Base-by-base conservation (phyloP, 2,113 vertebrate genomes). In the Scomber colias region DNA sequence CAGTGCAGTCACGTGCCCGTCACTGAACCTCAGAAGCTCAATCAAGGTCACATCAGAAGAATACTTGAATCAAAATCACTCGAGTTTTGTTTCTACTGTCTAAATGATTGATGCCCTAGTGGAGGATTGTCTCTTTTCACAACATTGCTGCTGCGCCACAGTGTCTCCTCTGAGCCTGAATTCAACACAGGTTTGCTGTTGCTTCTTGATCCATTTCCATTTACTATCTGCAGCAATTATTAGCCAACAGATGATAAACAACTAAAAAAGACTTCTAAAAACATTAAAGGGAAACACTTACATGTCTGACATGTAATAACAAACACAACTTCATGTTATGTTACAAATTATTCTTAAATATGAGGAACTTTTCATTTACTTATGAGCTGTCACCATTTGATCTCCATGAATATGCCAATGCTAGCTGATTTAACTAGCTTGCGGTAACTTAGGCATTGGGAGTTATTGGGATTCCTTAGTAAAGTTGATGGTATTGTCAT, bases 211-310 rank as follows among this genome's bases (percentile, higher is more conserved):
- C 16, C 3, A 13, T 12, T 51, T n/a, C 24, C 11, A 66, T 48
- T 65, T 31, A 27, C 15, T 40, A 62, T 8, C 19, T 74, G 72
- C 56, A 77, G 68, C 68, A 45, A 46, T 45, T 40, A 69, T 15
- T 40, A 30, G 40, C 11, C 15, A 17, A 49, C 62, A 63, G 27
- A 40, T 40, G 35, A 40, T 40, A 71, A 75, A 44, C 17, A 24
- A 51, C n/a, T 53, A 57, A 9, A 21, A 27, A 31, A 11, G 31
- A 16, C 46, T 74, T 35, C 12, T 27, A 56, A 57, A 67, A 60
- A 64, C 63, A 59, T 73, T 73, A 49, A 75, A 65, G 75, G 71
- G 65, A 86, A 73, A 81, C 72, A 62, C 57, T 54, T 48, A 3
- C 10, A 15, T 31, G 35, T 40, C 35, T 40, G 35, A 40, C 35